Conservation (phyloP, 2,113 vertebrate genomes). For the Lamprologus tigripictilis region DNA sequence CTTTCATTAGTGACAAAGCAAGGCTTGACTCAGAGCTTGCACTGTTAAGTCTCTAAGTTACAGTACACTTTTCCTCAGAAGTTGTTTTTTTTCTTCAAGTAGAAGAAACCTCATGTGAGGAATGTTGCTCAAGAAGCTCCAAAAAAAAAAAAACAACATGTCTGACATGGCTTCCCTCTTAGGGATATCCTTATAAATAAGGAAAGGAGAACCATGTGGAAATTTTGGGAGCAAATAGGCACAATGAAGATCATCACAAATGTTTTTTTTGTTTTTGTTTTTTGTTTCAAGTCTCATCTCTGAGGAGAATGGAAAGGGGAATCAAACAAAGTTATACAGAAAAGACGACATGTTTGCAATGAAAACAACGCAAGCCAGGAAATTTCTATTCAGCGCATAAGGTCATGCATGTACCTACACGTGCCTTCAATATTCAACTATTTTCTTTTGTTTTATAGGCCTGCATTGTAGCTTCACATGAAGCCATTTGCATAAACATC, state of each 20-base stretch:
- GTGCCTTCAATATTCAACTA: neutral
- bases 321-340: constrained; percentile 13
- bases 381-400: neutral
- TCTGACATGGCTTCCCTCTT: constrained; percentile 44
- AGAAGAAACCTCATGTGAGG: constrained; percentile 43
- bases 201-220: constrained; percentile 54
- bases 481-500: neutral
- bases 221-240: constrained; percentile 50
- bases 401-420: neutral
- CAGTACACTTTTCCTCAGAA: constrained; percentile 48
- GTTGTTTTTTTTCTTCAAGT: constrained; percentile 37
- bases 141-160: neutral
- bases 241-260: constrained; percentile 47
- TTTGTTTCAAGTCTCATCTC: constrained; percentile 41
- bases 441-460: neutral
- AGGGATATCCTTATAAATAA: constrained; percentile 53
- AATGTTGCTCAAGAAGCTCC: constrained; percentile 52
- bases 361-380: neutral
- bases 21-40: constrained; percentile 48
- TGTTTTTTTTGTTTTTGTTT: neutral
- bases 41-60: constrained; percentile 55
- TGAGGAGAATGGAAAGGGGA: neutral
- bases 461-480: neutral
- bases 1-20: constrained; percentile 74
- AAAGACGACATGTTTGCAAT: neutral